Conservation (phyloP, 2,113 vertebrate genomes). For the Scalopus aquaticus region DNA sequence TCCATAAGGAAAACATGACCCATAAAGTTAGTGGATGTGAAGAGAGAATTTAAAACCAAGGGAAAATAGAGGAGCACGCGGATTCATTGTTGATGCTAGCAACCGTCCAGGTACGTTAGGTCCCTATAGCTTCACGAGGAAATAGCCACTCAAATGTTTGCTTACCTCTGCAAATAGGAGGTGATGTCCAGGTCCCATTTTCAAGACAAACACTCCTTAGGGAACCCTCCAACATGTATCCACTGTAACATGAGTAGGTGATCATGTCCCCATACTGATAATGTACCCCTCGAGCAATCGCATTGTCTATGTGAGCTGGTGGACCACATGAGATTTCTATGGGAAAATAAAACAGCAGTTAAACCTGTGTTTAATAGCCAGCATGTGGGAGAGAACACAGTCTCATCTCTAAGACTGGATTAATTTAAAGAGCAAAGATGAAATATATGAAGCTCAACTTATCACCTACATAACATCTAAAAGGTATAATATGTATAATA, state of each 20-base stretch:
- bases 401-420: not conserved
- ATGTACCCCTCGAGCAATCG: conserved; percentile 91
- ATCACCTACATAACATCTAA: not conserved
- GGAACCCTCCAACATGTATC: conserved; percentile 94
- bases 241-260: conserved; percentile 95
- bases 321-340: conserved; percentile 95
- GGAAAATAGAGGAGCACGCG: not conserved
- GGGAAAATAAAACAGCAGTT: conserved; percentile 73
- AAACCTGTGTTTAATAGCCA: not conserved
- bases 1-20: not conserved
- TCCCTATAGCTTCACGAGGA: not conserved
- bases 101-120: not conserved
- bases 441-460: not conserved
- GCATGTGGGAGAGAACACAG: not conserved
- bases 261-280: conserved; percentile 96
- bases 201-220: conserved; percentile 94
- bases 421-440: not conserved
- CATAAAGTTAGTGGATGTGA: too few species aligned
- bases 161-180: conserved; percentile 95
- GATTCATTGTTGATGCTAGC: not conserved
- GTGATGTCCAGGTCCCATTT: conserved; percentile 95
- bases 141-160: not conserved
- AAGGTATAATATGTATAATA: too few species aligned
- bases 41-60: conserved; percentile 13
- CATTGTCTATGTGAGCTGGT: conserved; percentile 91